Evolutionary conservation across 2,797 vertebrate genomes (phyloP).

Genomic region (Coregonus sp.): DNA sequence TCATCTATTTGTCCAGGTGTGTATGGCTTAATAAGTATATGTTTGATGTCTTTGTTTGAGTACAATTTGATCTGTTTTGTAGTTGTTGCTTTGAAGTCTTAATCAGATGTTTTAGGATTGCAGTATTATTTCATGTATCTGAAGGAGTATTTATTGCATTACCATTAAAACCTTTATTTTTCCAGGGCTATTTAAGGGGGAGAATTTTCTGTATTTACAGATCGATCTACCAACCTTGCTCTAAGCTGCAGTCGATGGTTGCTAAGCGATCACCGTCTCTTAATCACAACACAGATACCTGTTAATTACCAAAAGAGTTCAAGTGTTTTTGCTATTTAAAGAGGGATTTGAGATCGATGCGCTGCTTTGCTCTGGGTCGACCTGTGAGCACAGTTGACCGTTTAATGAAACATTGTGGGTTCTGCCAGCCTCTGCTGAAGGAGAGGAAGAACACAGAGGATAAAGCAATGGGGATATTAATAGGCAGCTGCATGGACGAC

Average conservation of each 20-base stretch:
- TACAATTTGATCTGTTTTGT: background rate
- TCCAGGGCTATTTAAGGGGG: constrained; percentile 33
- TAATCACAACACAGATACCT: constrained; percentile 83
- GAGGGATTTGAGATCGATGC: constrained; percentile 76
- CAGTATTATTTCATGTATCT: background rate
- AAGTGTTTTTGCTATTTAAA: constrained; percentile 79
- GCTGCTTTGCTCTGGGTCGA: constrained; percentile 58
- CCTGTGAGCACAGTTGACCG: constrained; percentile 56
- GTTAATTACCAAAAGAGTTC: constrained; percentile 82
- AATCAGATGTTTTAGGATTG: background rate
- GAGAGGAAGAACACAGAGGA: constrained; percentile 60
- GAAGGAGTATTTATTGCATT: background rate
- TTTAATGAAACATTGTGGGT: constrained; percentile 69
- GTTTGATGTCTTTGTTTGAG: background rate
- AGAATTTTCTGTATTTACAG: constrained; percentile 57
- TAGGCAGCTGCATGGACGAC: constrained; percentile 71
- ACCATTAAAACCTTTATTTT: constrained; percentile 31
- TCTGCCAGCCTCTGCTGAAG: constrained; percentile 45
- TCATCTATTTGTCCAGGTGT: background rate
- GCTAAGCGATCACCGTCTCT: constrained; percentile 73
- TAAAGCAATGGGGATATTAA: constrained; percentile 70
- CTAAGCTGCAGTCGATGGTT: constrained; percentile 77
- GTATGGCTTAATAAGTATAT: background rate
- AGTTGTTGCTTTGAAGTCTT: background rate
- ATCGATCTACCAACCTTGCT: constrained; percentile 72